phyloP scores from a whole-genome alignment of 1,140 invertebrate genomes.

The Ditylenchus dipsaci region DNA sequence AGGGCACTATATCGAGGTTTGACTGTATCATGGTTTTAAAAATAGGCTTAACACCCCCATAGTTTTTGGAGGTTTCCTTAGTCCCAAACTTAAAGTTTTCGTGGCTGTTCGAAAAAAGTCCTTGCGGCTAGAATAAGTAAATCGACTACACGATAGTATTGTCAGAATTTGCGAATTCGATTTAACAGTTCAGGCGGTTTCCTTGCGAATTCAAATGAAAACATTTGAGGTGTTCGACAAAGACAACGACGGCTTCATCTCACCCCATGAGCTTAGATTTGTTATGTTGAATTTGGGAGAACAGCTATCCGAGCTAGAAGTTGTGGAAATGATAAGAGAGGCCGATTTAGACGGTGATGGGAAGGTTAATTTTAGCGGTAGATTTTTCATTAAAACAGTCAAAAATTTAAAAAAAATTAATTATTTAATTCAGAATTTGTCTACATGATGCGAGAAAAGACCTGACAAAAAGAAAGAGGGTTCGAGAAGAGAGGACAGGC shows the following conservation, averaged over 20 bases:
- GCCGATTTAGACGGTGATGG: slow-evolving; percentile 96
- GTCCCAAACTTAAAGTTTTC: too few relatives aligned
- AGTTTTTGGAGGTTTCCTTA: too few relatives aligned
- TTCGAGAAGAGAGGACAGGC: too few relatives aligned
- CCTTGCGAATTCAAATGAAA: neutral
- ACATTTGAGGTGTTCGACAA: slow-evolving; percentile 70
- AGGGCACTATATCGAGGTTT: too few relatives aligned
- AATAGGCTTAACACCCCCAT: too few relatives aligned
- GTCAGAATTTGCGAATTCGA: neutral
- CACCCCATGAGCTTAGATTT: slow-evolving; percentile 77
- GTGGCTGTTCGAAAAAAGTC: too few relatives aligned
- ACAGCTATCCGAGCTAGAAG: slow-evolving; percentile 93
- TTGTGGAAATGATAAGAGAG: slow-evolving; percentile 95
- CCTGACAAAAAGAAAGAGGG: neutral
- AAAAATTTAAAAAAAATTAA: slow-evolving; percentile 2
- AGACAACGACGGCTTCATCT: slow-evolving; percentile 83
- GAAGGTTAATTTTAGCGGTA: slow-evolving; percentile 89
- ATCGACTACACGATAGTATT: neutral
- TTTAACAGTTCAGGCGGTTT: too few relatives aligned
- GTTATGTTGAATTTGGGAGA: slow-evolving; percentile 89
- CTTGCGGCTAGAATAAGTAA: too few relatives aligned
- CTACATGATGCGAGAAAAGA: slow-evolving; percentile 29
- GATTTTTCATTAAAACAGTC: neutral
- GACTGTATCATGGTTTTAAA: too few relatives aligned
- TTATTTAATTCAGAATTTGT: slow-evolving; percentile 25